phyloP scores from a whole-genome alignment of 2,888 invertebrate genomes.

The Mythimna impura region DNA sequence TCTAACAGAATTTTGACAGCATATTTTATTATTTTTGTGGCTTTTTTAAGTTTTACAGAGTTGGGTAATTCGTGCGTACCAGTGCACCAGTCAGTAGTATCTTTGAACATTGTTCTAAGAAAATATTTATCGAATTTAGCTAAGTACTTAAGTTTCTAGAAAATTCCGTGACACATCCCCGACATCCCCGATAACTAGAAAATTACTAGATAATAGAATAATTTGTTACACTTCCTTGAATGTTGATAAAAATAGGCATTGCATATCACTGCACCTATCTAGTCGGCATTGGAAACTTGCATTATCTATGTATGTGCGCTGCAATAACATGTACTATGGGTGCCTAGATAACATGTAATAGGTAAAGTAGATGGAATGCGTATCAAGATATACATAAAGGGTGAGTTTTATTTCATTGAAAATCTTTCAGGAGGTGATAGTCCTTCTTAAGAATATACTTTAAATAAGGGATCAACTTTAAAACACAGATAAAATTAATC shows the following conservation, averaged over 20 bases:
- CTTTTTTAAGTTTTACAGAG: too few species aligned
- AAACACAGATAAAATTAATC: not conserved
- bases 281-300: constrained; percentile 47
- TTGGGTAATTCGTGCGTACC: too few species aligned
- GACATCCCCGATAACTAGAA: constrained; percentile 8
- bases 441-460: not conserved
- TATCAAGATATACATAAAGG: not conserved
- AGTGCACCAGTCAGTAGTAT: not conserved
- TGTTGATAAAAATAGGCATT: constrained; percentile 49
- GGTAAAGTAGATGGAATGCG: constrained; percentile 18
- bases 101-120: too few species aligned
- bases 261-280: constrained; percentile 45
- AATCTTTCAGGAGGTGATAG: not conserved
- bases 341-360: constrained; percentile 17
- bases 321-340: constrained; percentile 29
- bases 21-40: too few species aligned
- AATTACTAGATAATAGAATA: constrained; percentile 21
- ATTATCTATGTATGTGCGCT: constrained; percentile 49
- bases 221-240: constrained; percentile 42
- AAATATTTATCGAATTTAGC: not conserved
- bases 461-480: not conserved
- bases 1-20: too few species aligned
- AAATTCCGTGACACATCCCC: not conserved
- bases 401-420: not conserved
- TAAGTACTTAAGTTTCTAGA: constrained; percentile 11